Percentiles rank a stretch among this genome's conserved stretches.
These are phyloP conservation scores for Coccyzus lansbergi DNA, from an alignment of 2,797 vertebrate genomes.

Conservation along the genomic window DNA sequence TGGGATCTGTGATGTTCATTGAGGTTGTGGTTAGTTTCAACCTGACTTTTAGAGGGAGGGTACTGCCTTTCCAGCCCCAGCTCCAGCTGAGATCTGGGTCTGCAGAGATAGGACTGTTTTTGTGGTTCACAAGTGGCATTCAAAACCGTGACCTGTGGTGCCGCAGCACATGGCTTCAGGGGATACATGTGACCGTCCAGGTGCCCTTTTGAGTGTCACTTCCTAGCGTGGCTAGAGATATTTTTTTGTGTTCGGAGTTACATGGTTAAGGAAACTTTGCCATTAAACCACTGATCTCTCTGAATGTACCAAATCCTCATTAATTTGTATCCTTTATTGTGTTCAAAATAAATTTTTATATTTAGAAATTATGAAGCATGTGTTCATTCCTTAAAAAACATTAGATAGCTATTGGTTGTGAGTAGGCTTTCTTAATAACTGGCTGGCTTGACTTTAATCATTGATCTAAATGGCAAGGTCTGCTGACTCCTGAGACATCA, in stretches of 20 bases:
- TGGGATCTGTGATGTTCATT: neutral
- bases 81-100: neutral
- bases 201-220: neutral
- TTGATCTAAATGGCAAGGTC: neutral
- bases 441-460: neutral
- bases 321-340: neutral
- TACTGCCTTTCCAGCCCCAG: rapidly evolving
- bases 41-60: neutral
- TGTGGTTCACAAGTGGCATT: neutral
- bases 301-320: neutral
- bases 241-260: neutral
- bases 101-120: neutral
- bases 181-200: rapidly evolving
- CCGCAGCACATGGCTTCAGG: neutral
- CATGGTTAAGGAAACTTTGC: neutral
- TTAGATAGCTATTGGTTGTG: neutral
- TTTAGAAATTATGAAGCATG: neutral
- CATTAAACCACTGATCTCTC: neutral
- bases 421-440: neutral
- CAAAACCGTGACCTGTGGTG: neutral
- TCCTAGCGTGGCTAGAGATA: neutral
- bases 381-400: neutral
- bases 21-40: neutral
- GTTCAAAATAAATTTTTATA: neutral
- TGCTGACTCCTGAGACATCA: neutral